Percentiles rank a stretch among this genome's conserved stretches.
Conservation (phyloP, 2,113 vertebrate species). For the Ifrita kowaldi region DNA sequence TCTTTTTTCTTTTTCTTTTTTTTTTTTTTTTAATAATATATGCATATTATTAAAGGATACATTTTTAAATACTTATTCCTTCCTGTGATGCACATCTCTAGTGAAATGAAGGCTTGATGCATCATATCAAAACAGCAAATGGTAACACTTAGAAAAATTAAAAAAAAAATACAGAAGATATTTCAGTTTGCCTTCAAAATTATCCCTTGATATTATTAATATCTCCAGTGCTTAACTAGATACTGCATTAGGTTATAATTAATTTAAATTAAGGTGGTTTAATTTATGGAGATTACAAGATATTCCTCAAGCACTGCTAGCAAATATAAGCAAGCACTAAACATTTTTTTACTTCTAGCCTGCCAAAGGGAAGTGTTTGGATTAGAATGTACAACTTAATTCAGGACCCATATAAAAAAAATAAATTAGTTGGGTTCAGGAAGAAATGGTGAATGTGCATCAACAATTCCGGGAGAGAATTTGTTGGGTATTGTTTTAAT, state of each 20-base stretch:
- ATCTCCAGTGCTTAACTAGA: not conserved
- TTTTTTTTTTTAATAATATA: not conserved
- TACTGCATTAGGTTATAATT: not conserved
- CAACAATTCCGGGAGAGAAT: not conserved
- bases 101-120: not conserved
- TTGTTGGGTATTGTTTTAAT: not conserved
- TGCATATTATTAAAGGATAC: not conserved
- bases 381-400: not conserved
- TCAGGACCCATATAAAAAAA: not conserved
- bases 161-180: not conserved
- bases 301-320: not conserved
- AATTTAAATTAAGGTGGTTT: not conserved
- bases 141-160: not conserved
- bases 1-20: accelerated
- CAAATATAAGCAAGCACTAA: not conserved
- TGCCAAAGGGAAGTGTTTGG: not conserved
- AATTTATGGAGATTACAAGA: not conserved
- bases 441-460: not conserved
- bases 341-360: not conserved
- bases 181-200: not conserved
- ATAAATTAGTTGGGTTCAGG: not conserved
- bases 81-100: not conserved
- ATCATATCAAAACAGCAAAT: not conserved
- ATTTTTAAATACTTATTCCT: not conserved
- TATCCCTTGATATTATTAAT: not conserved